Percentiles rank a stretch among this genome's conserved stretches.
phyloP scores from a whole-genome alignment of 2,888 invertebrate genomes.

The Hydropsyche betteni region DNA sequence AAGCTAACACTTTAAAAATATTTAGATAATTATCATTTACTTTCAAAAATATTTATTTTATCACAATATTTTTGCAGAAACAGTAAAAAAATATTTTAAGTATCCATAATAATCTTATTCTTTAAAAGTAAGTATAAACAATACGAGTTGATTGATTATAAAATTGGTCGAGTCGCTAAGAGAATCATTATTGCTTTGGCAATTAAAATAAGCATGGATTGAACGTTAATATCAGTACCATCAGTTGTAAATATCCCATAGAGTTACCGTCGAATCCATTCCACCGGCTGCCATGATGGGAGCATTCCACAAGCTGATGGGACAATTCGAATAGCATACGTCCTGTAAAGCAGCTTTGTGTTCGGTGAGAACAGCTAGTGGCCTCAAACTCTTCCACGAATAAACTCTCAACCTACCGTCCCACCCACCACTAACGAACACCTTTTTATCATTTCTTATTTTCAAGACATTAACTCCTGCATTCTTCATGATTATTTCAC shows the following conservation, averaged over 20 bases:
- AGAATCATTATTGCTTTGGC: no score
- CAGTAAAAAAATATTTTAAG: no score
- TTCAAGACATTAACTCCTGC: slow-evolving; percentile 76
- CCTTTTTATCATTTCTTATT: slow-evolving; percentile 75
- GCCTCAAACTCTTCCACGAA: slow-evolving; percentile 79
- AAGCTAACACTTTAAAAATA: no score
- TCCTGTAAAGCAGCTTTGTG: slow-evolving; percentile 78
- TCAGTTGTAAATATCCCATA: slow-evolving; percentile 83
- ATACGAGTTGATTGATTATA: no score
- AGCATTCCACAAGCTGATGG: slow-evolving; percentile 75
- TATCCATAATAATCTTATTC: background rate
- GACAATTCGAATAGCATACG: slow-evolving; percentile 73
- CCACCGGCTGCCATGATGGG: slow-evolving; percentile 82
- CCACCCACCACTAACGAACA: slow-evolving; percentile 80
- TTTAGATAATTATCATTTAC: no score
- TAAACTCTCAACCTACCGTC: slow-evolving; percentile 79
- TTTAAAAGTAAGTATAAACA: background rate
- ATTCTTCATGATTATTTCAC: slow-evolving; percentile 75
- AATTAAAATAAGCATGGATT: no score
- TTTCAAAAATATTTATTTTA: no score
- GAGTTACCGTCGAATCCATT: slow-evolving; percentile 77
- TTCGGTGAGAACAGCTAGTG: slow-evolving; percentile 76
- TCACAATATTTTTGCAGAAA: no score
- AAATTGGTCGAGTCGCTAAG: no score
- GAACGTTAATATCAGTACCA: slow-evolving; percentile 33